Evolutionary conservation across 2,113 vertebrate genomes (phyloP).

Genomic region (Formicarius rufipectus): DNA sequence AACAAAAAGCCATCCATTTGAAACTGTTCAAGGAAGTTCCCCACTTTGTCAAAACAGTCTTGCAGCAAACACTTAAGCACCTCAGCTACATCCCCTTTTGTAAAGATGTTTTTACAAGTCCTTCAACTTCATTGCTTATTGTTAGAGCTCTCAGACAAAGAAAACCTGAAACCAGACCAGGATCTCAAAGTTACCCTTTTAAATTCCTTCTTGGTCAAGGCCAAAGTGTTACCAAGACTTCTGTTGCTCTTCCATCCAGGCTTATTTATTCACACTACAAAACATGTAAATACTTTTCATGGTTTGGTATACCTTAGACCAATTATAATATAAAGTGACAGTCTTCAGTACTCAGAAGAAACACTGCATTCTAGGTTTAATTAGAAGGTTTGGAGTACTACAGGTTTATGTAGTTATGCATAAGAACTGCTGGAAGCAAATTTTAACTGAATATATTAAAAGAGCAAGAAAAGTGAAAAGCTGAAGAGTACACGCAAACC

Average conservation of each 20-base stretch:
- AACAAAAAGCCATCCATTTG: background rate
- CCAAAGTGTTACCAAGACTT: conserved; percentile 68
- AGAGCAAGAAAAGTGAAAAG: conserved; percentile 52
- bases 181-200: conserved; percentile 69
- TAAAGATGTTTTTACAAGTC: conserved; percentile 9
- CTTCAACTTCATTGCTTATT: conserved; percentile 23
- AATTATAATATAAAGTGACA: conserved; percentile 53
- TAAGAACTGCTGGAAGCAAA: conserved; percentile 30
- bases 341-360: conserved; percentile 64
- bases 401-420: conserved; percentile 26
- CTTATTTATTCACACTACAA: conserved; percentile 70
- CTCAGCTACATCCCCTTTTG: conserved; percentile 20
- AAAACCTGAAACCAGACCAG: conserved; percentile 70
- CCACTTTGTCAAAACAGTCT: background rate
- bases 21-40: background rate
- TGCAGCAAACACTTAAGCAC: background rate
- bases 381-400: conserved; percentile 45
- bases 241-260: conserved; percentile 63
- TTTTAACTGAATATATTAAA: conserved; percentile 26
- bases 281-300: conserved; percentile 71
- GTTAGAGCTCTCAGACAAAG: conserved; percentile 53
- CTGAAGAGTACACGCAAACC: conserved; percentile 38
- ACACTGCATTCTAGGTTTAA: conserved; percentile 58
- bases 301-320: conserved; percentile 68
- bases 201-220: conserved; percentile 68